A percentile compares a stretch with the other conserved stretches of the same genome.
Conservation (phyloP, 2,113 vertebrate species). For the Cichladusa arquata region DNA sequence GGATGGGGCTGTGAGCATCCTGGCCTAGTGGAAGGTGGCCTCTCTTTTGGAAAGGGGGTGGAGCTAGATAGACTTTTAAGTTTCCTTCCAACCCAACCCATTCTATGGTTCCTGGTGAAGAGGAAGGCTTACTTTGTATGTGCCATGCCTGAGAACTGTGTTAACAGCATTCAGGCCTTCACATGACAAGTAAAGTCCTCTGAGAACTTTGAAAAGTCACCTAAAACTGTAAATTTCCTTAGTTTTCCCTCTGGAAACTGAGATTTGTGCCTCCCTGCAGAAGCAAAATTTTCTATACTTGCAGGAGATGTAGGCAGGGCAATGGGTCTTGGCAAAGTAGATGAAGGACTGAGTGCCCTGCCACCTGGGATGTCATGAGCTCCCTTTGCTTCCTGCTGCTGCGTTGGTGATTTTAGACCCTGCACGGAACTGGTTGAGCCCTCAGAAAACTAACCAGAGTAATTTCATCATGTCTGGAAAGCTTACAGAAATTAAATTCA, state of each 20-base stretch:
- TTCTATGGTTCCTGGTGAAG: neutral
- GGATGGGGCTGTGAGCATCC: neutral
- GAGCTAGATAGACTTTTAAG: neutral
- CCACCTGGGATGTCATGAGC: rapidly evolving
- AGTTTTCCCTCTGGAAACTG: neutral
- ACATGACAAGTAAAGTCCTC: neutral
- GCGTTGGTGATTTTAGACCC: neutral
- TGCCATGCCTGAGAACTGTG: neutral
- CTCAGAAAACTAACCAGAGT: neutral
- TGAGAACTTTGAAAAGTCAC: neutral
- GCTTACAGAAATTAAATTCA: neutral
- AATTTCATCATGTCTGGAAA: neutral
- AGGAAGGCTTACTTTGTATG: rapidly evolving
- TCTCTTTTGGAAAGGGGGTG: neutral
- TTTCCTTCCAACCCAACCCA: neutral
- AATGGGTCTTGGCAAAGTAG: neutral
- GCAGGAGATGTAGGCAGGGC: neutral
- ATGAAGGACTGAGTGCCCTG: neutral
- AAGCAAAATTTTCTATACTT: neutral
- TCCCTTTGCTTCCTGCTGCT: neutral
- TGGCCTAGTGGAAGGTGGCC: neutral
- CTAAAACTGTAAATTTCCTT: neutral
- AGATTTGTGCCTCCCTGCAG: neutral
- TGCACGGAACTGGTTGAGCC: neutral
- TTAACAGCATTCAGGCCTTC: neutral